Percentiles rank a stretch among this genome's conserved stretches.
phyloP scores from a whole-genome alignment of 2,888 invertebrate species.

The Lordiphosa fenestrarum region DNA sequence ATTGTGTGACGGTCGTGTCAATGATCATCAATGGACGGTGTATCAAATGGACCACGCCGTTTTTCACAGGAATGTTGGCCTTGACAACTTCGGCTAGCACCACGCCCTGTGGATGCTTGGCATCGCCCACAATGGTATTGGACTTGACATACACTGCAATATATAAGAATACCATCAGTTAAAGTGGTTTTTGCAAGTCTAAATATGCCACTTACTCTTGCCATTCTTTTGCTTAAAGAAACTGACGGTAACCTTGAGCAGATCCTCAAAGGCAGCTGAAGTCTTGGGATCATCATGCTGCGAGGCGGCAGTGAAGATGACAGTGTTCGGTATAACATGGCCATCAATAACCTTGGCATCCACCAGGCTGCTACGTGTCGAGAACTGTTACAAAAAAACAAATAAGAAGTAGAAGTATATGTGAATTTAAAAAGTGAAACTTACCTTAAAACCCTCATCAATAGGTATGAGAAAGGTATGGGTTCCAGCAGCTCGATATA shows the following conservation, averaged over 20 bases:
- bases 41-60: conserved; percentile 96
- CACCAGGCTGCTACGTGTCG: conserved; percentile 87
- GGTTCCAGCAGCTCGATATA: conserved; percentile 88
- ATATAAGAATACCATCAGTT: not conserved
- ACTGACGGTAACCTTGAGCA: conserved; percentile 90
- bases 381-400: conserved; percentile 81
- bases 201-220: conserved; percentile 83
- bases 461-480: conserved; percentile 95
- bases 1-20: conserved; percentile 92
- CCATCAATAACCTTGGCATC: conserved; percentile 93
- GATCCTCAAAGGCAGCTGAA: conserved; percentile 91
- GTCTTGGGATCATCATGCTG: conserved; percentile 87
- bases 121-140: conserved; percentile 89
- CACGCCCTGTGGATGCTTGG: conserved; percentile 89
- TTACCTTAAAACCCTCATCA: conserved; percentile 93
- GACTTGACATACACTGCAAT: conserved; percentile 89
- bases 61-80: conserved; percentile 94
- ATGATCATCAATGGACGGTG: conserved; percentile 95
- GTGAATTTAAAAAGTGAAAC: conserved; percentile 13
- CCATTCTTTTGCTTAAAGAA: conserved; percentile 88
- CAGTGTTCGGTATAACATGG: conserved; percentile 92
- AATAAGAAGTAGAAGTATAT: not conserved
- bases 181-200: too few species aligned
- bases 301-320: conserved; percentile 92
- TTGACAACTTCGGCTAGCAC: conserved; percentile 93